Percentiles rank a stretch among this genome's conserved stretches.
These are phyloP conservation scores for Passer montanus DNA, from an alignment of 2,113 vertebrate species.

Conservation along the genomic window DNA sequence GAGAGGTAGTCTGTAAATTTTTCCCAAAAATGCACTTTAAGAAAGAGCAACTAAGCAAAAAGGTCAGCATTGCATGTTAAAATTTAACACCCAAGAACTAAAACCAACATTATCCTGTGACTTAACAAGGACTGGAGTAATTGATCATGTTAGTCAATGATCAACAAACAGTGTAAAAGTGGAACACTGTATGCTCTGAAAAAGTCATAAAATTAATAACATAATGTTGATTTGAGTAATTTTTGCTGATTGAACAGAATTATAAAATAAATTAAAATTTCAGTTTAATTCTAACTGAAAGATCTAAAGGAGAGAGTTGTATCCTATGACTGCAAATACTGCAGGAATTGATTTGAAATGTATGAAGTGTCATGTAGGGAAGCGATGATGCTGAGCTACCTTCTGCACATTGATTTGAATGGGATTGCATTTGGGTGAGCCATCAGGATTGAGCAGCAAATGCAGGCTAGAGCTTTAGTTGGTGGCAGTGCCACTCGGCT, in stretches of 20 bases:
- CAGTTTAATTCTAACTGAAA: not conserved
- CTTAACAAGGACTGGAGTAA: not conserved
- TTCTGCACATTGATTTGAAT: not conserved
- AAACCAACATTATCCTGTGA: not conserved
- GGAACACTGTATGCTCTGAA: not conserved
- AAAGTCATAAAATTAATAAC: not conserved
- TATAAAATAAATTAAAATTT: not conserved
- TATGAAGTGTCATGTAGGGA: not conserved
- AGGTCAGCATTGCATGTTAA: not conserved
- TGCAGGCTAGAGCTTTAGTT: not conserved
- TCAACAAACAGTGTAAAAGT: not conserved
- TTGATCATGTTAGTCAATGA: not conserved
- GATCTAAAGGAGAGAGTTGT: not conserved
- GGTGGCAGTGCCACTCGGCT: not conserved
- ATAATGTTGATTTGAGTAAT: not conserved
- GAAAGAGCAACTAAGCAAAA: not conserved
- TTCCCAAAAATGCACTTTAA: not conserved
- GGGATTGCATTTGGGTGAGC: not conserved
- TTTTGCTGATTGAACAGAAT: not conserved
- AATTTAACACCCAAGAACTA: not conserved
- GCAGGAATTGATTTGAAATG: not conserved
- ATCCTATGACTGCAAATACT: not conserved
- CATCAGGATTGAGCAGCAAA: not conserved
- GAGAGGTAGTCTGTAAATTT: not conserved
- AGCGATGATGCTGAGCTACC: not conserved